Conservation (phyloP, 2,797 vertebrate genomes). For the Meriones psammophilus region DNA sequence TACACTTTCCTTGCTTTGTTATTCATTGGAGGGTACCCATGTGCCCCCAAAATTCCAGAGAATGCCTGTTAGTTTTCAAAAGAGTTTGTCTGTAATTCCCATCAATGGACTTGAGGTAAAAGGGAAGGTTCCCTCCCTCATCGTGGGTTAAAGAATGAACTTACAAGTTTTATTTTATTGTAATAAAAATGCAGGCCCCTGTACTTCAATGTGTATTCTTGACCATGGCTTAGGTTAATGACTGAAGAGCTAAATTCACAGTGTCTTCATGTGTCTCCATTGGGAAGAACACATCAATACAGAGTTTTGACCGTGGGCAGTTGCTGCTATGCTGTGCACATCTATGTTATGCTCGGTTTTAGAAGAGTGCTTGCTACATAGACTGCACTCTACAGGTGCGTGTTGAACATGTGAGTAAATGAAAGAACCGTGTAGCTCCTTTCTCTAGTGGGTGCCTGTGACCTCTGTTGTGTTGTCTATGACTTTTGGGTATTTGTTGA, state of each 20-base stretch:
- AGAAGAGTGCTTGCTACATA: not conserved
- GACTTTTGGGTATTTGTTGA: not conserved
- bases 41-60: not conserved
- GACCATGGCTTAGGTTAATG: not conserved
- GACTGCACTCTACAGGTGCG: not conserved
- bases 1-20: not conserved
- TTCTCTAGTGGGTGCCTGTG: not conserved
- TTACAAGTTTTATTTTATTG: not conserved
- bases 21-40: not conserved
- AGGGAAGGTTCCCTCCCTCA: not conserved
- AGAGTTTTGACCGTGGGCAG: not conserved
- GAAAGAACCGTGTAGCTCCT: not conserved
- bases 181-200: not conserved
- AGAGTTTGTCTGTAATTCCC: not conserved
- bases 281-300: not conserved
- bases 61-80: not conserved
- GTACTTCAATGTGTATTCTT: not conserved
- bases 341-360: not conserved
- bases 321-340: not conserved
- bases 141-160: not conserved
- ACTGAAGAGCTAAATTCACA: not conserved
- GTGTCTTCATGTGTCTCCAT: not conserved
- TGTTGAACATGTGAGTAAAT: not conserved
- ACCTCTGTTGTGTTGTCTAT: not conserved
- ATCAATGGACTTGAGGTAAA: not conserved